A percentile compares a stretch with the other conserved stretches of the same genome.
Evolutionary conservation across 1,140 invertebrate genomes (phyloP).

Genomic region (Zophobas morio): DNA sequence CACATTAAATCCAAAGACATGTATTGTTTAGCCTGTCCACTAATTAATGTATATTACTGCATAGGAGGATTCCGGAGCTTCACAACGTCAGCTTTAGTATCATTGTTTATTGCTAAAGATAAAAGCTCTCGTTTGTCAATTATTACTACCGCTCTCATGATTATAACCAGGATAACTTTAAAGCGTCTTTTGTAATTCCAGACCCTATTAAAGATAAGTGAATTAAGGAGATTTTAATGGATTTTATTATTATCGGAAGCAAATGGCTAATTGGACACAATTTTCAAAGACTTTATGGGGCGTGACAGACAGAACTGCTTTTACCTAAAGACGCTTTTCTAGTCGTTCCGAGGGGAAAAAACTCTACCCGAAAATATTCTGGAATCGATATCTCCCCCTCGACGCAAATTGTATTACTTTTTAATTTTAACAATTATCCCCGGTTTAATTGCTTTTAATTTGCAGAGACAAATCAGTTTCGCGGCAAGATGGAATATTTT

Average conservation of each 20-base stretch:
- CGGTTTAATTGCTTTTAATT: conserved; percentile 21
- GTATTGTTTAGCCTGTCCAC: conserved; percentile 48
- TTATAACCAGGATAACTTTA: conserved; percentile 34
- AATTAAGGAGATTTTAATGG: conserved; percentile 33
- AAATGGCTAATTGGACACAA: conserved; percentile 15
- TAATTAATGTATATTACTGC: conserved; percentile 47
- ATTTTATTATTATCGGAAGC: conserved; percentile 26
- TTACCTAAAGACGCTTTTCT: not conserved
- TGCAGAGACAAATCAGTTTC: conserved; percentile 7
- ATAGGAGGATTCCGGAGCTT: conserved; percentile 40
- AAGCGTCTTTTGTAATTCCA: conserved; percentile 22
- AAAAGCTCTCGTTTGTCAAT: conserved; percentile 50
- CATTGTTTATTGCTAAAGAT: conserved; percentile 50
- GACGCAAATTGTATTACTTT: not conserved
- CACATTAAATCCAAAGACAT: conserved; percentile 48
- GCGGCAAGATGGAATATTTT: conserved; percentile 10
- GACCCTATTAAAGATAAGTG: conserved; percentile 13
- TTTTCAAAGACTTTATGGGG: conserved; percentile 7
- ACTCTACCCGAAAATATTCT: not conserved
- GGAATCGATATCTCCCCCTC: not conserved
- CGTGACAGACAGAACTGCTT: conserved; percentile 5
- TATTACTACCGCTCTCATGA: conserved; percentile 34
- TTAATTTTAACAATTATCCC: conserved; percentile 9
- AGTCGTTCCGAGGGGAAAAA: not conserved
- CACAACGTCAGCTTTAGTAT: conserved; percentile 38